phyloP scores from a whole-genome alignment of 2,113 vertebrate species.

The Marmota monax region DNA sequence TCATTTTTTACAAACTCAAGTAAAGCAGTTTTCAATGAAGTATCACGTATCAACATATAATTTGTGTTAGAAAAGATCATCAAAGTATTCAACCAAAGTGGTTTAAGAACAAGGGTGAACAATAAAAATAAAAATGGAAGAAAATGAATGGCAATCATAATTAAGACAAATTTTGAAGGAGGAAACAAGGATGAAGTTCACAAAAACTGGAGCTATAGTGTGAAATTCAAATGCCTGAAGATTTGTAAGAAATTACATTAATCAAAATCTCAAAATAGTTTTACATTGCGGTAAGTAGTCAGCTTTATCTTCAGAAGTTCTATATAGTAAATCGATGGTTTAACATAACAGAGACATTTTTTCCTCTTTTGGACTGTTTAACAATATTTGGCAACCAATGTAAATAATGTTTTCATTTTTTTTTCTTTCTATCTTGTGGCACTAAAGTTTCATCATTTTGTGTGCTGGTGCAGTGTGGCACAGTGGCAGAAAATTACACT shows the following conservation, averaged over 20 bases:
- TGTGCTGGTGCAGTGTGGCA: not conserved
- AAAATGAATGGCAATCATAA: not conserved
- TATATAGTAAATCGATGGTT: not conserved
- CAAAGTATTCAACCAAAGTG: not conserved
- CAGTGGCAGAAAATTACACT: not conserved
- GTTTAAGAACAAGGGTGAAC: not conserved
- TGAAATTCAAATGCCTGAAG: not conserved
- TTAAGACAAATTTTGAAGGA: not conserved
- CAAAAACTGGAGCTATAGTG: not conserved
- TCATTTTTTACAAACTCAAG: conserved; percentile 29
- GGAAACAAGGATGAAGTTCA: not conserved
- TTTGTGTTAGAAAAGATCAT: not conserved
- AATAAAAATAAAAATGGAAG: not conserved
- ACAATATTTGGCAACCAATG: not conserved
- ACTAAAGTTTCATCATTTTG: not conserved
- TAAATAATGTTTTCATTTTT: not conserved
- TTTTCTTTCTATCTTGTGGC: not conserved
- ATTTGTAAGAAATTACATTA: not conserved
- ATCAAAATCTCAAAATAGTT: not conserved
- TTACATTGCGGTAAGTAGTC: not conserved
- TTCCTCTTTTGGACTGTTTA: not conserved
- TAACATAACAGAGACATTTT: not conserved
- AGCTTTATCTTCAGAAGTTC: not conserved
- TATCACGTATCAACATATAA: not conserved
- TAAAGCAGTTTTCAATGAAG: not conserved